Conservation (phyloP, 2,888 invertebrate genomes). For the Hoplodrina blanda region DNA sequence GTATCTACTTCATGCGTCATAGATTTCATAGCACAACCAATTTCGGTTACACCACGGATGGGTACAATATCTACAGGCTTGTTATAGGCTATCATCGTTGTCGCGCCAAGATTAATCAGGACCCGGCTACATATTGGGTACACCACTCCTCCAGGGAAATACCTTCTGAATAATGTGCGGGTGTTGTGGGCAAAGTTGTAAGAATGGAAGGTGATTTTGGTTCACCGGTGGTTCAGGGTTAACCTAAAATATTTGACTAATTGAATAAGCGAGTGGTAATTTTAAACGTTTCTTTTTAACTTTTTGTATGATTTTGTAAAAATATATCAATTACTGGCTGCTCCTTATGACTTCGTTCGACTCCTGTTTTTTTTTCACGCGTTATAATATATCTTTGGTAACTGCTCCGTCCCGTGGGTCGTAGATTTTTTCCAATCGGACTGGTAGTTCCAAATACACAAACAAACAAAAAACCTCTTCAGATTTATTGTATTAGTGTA, state of each 20-base stretch:
- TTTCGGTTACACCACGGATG: constrained; percentile 5
- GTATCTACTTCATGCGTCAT: constrained; percentile 1
- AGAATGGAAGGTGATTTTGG: constrained; percentile 19
- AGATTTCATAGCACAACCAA: constrained; percentile 16
- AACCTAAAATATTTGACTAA: not conserved
- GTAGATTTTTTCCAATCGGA: too few species aligned
- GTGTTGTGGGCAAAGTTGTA: constrained; percentile 3
- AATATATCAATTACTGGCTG: too few species aligned
- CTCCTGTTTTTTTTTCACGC: too few species aligned
- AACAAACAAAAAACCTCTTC: too few species aligned
- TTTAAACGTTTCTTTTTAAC: too few species aligned
- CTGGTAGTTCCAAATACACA: too few species aligned
- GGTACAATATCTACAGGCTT: constrained; percentile 1
- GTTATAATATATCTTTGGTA: too few species aligned
- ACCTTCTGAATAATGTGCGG: constrained; percentile 34
- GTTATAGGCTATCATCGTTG: constrained; percentile 36
- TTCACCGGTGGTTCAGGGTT: constrained; percentile 1
- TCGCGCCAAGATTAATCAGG: constrained; percentile 45
- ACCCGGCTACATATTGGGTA: constrained; percentile 39
- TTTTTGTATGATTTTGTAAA: too few species aligned
- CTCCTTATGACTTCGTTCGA: too few species aligned
- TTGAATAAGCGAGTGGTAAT: too few species aligned
- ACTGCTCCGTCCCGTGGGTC: too few species aligned
- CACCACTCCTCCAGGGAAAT: constrained; percentile 51
- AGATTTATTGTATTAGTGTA: too few species aligned